Evolutionary conservation across 2,797 vertebrate genomes (phyloP).

Genomic region (Aselliscus stoliczkanus): DNA sequence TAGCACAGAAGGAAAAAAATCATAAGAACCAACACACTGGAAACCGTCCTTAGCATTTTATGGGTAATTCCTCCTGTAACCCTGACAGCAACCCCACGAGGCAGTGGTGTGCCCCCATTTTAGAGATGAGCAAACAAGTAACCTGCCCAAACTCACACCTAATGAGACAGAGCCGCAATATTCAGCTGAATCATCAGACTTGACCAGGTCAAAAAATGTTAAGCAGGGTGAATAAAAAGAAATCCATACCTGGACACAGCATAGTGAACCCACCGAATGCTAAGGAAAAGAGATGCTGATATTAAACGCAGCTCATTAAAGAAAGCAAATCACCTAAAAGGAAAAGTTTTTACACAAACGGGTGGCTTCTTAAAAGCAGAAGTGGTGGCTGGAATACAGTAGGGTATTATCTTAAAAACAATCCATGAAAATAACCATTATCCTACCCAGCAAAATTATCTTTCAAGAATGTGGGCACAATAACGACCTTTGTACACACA

Average conservation of each 20-base stretch:
- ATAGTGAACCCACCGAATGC: background rate
- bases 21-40: background rate
- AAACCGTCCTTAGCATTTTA: background rate
- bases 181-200: background rate
- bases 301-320: background rate
- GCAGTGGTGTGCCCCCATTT: background rate
- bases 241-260: background rate
- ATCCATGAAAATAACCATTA: background rate
- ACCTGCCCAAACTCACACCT: background rate
- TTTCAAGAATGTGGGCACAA: background rate
- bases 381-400: background rate
- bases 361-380: background rate
- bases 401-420: background rate
- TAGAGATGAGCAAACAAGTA: background rate
- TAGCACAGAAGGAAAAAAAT: background rate
- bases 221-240: background rate
- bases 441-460: background rate
- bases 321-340: background rate
- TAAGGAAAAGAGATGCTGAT: background rate
- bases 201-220: background rate
- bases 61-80: background rate
- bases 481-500: background rate
- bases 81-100: background rate
- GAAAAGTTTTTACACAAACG: background rate
- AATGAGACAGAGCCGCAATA: background rate